phyloP scores from a whole-genome alignment of 2,888 invertebrate genomes.

The Himalopsyche tibetana region DNA sequence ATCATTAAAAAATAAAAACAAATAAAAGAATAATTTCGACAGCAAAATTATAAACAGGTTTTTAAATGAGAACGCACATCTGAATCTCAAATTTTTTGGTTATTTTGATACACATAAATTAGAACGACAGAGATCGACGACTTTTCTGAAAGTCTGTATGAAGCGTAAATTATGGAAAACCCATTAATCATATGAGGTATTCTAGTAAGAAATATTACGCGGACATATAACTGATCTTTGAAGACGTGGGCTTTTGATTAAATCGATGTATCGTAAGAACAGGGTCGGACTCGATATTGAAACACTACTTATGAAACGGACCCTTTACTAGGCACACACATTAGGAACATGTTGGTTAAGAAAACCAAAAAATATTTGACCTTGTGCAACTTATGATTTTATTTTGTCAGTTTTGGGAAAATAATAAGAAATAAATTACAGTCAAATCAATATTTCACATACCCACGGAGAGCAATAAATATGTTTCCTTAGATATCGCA shows the following conservation, averaged over 20 bases:
- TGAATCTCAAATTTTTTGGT: not conserved
- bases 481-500: no score
- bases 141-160: not conserved
- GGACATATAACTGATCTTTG: not conserved
- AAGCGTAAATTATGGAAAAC: not conserved
- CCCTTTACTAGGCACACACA: no score
- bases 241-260: slow-evolving; percentile 20
- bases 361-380: no score
- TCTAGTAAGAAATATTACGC: not conserved
- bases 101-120: not conserved
- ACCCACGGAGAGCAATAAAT: no score
- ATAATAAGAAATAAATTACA: no score
- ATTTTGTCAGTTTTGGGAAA: no score
- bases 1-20: not conserved
- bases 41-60: not conserved
- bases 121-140: not conserved
- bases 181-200: not conserved
- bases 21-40: not conserved
- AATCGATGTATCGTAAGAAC: not conserved
- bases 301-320: no score
- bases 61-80: not conserved
- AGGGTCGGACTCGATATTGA: not conserved
- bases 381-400: no score
- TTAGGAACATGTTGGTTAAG: no score
- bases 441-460: no score